A percentile compares a stretch with the other conserved stretches of the same genome.
Conservation (phyloP, 2,888 invertebrate genomes). For the Arrhopalites spinosus region DNA sequence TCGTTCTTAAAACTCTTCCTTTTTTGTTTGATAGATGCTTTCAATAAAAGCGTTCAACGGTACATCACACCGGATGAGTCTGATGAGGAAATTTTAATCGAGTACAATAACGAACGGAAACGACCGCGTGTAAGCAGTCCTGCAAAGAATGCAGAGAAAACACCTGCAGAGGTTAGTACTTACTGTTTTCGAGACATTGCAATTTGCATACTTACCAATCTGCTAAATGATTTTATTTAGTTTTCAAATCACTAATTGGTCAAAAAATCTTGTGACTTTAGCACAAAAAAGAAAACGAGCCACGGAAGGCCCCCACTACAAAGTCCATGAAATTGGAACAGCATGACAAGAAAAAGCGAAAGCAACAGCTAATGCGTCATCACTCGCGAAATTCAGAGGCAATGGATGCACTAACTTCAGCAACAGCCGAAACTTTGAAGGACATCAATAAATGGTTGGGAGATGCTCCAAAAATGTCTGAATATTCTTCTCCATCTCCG, state of each 20-base stretch:
- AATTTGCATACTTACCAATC: no score
- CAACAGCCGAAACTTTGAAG: constrained; percentile 72
- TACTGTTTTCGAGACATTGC: no score
- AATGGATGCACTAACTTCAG: constrained; percentile 71
- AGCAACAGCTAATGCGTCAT: constrained; percentile 59
- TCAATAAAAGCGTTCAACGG: constrained; percentile 79
- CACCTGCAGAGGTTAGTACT: constrained; percentile 21
- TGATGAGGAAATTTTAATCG: constrained; percentile 64
- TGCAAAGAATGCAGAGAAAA: constrained; percentile 17
- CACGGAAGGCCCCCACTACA: constrained; percentile 39
- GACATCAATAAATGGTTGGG: constrained; percentile 89
- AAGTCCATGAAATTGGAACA: constrained; percentile 57
- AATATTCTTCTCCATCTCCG: constrained; percentile 40
- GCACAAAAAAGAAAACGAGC: constrained; percentile 52
- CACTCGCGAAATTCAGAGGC: constrained; percentile 65
- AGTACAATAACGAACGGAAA: constrained; percentile 51
- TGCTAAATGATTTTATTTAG: no score
- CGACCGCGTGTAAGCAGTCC: constrained; percentile 9
- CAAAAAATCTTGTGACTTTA: no score
- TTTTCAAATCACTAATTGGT: no score
- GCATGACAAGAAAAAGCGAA: constrained; percentile 57
- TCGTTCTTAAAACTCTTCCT: no score
- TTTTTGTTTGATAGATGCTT: constrained; percentile 72
- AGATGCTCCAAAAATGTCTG: constrained; percentile 68
- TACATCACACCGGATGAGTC: constrained; percentile 74